These are phyloP conservation scores for Myodes glareolus DNA, from an alignment of 2,113 vertebrate genomes.

Conservation along the genomic window DNA sequence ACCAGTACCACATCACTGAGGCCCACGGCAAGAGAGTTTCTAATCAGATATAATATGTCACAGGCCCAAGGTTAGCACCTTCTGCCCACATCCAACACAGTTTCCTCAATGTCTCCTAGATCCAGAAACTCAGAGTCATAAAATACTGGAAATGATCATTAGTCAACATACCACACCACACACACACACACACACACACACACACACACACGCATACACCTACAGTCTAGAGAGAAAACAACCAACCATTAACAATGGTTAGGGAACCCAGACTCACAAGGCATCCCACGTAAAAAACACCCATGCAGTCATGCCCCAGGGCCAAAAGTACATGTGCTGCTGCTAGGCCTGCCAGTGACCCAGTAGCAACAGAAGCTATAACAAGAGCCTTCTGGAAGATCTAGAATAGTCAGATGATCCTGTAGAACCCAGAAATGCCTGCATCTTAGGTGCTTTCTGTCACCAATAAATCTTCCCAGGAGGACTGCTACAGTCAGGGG, in stretches of 20 bases:
- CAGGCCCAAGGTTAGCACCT: background rate
- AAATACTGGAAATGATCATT: background rate
- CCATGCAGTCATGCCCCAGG: background rate
- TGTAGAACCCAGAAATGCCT: background rate
- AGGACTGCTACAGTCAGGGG: background rate
- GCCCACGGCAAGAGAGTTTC: conserved; percentile 15
- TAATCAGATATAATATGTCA: background rate
- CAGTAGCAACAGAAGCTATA: background rate
- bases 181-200: background rate
- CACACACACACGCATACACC: background rate
- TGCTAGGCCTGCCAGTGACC: background rate
- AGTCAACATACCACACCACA: background rate
- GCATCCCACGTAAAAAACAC: background rate
- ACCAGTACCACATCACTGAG: background rate
- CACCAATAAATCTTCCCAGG: background rate
- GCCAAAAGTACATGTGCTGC: background rate
- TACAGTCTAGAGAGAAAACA: conserved; percentile 3
- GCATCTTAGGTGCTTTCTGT: background rate
- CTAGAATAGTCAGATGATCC: background rate
- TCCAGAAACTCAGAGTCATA: background rate
- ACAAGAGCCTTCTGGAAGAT: background rate
- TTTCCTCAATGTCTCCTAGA: background rate
- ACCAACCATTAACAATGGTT: background rate
- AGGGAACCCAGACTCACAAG: conserved; percentile 9
- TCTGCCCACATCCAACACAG: background rate